Evolutionary conservation across 2,888 invertebrate species (phyloP).

Genomic region (Automeris io): DNA sequence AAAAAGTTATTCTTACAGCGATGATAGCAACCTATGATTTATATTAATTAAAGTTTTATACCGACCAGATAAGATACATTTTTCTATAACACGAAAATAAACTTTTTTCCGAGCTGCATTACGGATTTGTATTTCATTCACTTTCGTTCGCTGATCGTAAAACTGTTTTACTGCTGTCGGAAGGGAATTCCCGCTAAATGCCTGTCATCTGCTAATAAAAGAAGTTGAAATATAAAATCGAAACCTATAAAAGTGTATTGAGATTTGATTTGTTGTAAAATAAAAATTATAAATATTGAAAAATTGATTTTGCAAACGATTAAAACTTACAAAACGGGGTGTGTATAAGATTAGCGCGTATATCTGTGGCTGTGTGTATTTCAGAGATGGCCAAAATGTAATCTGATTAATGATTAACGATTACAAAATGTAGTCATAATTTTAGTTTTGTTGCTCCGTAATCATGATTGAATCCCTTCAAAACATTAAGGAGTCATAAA

Average conservation of each 20-base stretch:
- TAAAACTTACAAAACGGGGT: no score
- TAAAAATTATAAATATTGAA: constrained; percentile 1
- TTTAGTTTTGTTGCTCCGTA: no score
- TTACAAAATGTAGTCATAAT: no score
- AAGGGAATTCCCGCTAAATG: constrained; percentile 23
- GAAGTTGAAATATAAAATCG: constrained; percentile 26
- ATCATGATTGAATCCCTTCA: no score
- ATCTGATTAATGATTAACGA: no score
- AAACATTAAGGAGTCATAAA: no score
- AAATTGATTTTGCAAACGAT: constrained; percentile 4
- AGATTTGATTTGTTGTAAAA: constrained; percentile 22
- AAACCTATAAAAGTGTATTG: constrained; percentile 17
- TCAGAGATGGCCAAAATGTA: no score
- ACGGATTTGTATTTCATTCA: constrained; percentile 20
- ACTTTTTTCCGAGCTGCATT: not conserved
- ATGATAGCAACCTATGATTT: constrained; percentile 4
- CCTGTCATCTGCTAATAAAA: constrained; percentile 32
- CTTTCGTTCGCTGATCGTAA: constrained; percentile 24
- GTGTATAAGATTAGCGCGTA: no score
- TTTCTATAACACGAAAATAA: constrained; percentile 2
- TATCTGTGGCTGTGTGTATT: no score
- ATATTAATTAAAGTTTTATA: constrained; percentile 5
- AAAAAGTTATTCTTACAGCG: constrained; percentile 10
- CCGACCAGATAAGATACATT: constrained; percentile 15
- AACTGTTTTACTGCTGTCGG: constrained; percentile 24